phyloP scores from a whole-genome alignment of 2,113 vertebrate genomes.

The Heterotis niloticus region DNA sequence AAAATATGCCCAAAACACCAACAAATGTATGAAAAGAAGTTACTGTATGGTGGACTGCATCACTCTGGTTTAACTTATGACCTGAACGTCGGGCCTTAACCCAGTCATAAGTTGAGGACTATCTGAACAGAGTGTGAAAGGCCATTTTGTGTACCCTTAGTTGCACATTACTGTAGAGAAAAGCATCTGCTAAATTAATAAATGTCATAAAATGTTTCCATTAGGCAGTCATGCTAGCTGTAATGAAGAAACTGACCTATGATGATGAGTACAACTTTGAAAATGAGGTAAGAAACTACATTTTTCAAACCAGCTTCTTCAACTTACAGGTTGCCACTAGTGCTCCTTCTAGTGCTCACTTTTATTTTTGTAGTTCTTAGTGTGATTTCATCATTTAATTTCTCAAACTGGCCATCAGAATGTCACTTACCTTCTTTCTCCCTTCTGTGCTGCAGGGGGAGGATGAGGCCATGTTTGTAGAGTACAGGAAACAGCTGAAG shows the following conservation, averaged over 20 bases:
- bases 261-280: conserved; percentile 99
- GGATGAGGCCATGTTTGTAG: conserved; percentile 98
- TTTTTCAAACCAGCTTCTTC: neutral
- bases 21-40: too few relatives aligned
- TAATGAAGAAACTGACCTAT: conserved; percentile 96
- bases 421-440: neutral
- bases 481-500: conserved; percentile 97
- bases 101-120: too few relatives aligned
- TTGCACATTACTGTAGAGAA: too few relatives aligned
- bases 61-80: too few relatives aligned
- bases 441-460: conserved; percentile 72
- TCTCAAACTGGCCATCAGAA: too few relatives aligned
- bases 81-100: too few relatives aligned
- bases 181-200: too few relatives aligned
- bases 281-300: conserved; percentile 83
- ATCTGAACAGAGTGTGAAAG: neutral
- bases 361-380: too few relatives aligned
- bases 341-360: too few relatives aligned
- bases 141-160: neutral
- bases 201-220: neutral
- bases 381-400: neutral
- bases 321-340: too few relatives aligned
- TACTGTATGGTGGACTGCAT: too few relatives aligned
- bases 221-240: conserved; percentile 91
- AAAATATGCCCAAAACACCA: too few relatives aligned